phyloP scores from a whole-genome alignment of 2,113 vertebrate species.

The Mormyrus iriodes region DNA sequence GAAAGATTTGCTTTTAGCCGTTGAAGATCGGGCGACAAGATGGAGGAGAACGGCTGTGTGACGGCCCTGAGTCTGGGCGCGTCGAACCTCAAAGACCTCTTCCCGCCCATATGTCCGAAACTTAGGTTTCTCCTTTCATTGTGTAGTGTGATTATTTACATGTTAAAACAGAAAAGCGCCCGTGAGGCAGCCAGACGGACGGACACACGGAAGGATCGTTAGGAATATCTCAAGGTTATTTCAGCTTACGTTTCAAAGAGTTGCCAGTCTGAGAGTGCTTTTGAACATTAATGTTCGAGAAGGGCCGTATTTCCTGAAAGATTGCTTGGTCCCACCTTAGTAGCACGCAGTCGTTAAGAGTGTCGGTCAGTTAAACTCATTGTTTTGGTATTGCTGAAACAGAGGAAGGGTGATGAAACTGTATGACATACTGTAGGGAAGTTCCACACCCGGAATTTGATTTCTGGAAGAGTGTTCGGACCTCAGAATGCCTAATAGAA shows the following conservation, averaged over 20 bases:
- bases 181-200: not conserved
- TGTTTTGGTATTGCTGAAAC: constrained; percentile 5
- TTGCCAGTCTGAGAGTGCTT: not conserved
- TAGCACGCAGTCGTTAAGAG: not conserved
- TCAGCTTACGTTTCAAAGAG: not conserved
- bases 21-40: not conserved
- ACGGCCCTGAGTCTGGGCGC: no score
- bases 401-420: constrained; percentile 2
- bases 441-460: constrained; percentile 12
- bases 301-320: not conserved
- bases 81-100: not conserved
- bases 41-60: not conserved
- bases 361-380: constrained; percentile 7
- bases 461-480: constrained; percentile 6
- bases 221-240: not conserved
- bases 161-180: not conserved
- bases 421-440: not conserved
- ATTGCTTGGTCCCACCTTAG: not conserved
- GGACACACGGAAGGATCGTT: not conserved
- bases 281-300: not conserved
- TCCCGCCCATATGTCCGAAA: no score
- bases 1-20: not conserved
- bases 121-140: not conserved
- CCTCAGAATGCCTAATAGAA: constrained; percentile 3
- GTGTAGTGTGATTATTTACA: not conserved